Percentiles rank a stretch among this genome's conserved stretches.
These are phyloP conservation scores for Eclectus roratus DNA, from an alignment of 2,113 vertebrate genomes.

Conservation along the genomic window DNA sequence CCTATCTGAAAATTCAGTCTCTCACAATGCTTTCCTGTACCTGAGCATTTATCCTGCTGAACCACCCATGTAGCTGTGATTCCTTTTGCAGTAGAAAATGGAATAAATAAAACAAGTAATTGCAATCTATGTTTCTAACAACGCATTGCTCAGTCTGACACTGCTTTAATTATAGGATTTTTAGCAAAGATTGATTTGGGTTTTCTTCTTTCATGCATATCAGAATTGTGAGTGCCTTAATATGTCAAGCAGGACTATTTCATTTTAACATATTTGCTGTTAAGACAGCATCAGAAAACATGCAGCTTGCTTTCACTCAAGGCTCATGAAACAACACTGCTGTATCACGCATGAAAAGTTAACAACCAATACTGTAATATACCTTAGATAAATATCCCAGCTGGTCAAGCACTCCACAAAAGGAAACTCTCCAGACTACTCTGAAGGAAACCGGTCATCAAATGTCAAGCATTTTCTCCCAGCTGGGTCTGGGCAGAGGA, in stretches of 20 bases:
- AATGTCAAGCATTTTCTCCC: background rate
- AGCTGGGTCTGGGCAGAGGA: background rate
- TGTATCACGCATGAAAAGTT: background rate
- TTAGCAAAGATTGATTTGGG: background rate
- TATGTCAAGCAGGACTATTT: background rate
- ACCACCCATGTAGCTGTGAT: background rate
- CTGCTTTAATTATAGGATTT: background rate
- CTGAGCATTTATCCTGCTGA: background rate
- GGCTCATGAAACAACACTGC: background rate
- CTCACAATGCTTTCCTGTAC: background rate
- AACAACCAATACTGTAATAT: background rate
- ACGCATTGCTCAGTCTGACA: background rate
- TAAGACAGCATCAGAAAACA: background rate
- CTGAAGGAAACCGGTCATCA: background rate
- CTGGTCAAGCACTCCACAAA: background rate
- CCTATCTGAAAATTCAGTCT: background rate
- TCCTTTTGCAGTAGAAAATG: background rate
- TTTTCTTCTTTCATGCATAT: background rate
- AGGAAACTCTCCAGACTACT: background rate
- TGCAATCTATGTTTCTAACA: background rate
- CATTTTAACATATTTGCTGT: background rate
- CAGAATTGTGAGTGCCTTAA: background rate
- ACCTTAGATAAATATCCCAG: background rate
- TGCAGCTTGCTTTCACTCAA: background rate
- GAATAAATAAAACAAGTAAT: background rate